Evolutionary conservation across 2,797 vertebrate species (phyloP).

Genomic region (Hafferia zeledoni): DNA sequence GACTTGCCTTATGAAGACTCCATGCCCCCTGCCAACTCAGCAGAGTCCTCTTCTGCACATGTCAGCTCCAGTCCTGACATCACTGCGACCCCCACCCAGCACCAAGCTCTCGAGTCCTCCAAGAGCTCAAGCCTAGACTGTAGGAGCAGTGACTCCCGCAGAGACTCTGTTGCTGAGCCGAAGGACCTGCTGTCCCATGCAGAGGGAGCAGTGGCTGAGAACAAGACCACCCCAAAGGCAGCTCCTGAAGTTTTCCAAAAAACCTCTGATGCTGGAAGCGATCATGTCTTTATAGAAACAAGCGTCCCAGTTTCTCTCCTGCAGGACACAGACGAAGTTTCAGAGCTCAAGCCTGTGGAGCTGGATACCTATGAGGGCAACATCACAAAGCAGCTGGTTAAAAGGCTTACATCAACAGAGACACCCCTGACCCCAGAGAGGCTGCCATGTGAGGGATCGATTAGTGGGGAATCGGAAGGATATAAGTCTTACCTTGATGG

Average conservation of each 20-base stretch:
- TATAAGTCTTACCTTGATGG: conserved; percentile 88
- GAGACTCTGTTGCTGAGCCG: conserved; percentile 44
- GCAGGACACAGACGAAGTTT: conserved; percentile 80
- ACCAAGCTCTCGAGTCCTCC: conserved; percentile 51
- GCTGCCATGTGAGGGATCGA: conserved; percentile 68
- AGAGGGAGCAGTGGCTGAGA: neutral
- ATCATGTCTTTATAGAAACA: conserved; percentile 82
- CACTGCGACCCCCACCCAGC: conserved; percentile 82
- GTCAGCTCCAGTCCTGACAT: conserved; percentile 88
- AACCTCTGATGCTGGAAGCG: conserved; percentile 52
- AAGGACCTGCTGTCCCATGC: neutral
- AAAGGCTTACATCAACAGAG: conserved; percentile 90
- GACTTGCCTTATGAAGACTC: conserved; percentile 78
- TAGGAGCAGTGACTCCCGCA: conserved; percentile 45
- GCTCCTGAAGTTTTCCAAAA: conserved; percentile 71
- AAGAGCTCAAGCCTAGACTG: conserved; percentile 55
- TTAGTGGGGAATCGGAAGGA: conserved; percentile 86
- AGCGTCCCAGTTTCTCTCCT: conserved; percentile 75
- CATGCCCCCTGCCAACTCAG: conserved; percentile 62
- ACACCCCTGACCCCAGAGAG: conserved; percentile 66
- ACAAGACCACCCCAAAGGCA: conserved; percentile 32
- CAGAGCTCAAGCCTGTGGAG: conserved; percentile 92
- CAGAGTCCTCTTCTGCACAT: conserved; percentile 37
- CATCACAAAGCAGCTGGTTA: conserved; percentile 93
- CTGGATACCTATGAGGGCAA: conserved; percentile 93